A percentile compares a stretch with the other conserved stretches of the same genome.
Evolutionary conservation across 2,888 invertebrate genomes (phyloP).

Genomic region (Nezara viridula): DNA sequence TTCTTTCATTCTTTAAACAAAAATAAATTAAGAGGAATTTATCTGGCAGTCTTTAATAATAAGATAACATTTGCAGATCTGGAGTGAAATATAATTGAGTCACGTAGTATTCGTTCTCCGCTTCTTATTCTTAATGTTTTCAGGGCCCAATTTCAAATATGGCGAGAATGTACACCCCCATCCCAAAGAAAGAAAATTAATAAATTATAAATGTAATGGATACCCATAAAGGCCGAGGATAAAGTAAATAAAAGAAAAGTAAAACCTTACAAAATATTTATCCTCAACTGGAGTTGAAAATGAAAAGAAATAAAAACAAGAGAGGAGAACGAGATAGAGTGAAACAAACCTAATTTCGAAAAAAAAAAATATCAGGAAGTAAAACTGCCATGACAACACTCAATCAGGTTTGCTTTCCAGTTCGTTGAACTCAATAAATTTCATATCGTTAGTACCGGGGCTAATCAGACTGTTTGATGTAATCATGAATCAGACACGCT

Average conservation of each 20-base stretch:
- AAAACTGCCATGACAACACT: not conserved
- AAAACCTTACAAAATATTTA: not conserved
- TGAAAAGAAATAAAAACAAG: constrained; percentile 35
- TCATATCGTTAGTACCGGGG: no score
- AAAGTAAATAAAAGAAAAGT: not conserved
- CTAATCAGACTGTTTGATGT: no score
- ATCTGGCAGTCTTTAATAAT: not conserved
- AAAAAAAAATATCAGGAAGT: not conserved
- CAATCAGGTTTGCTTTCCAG: not conserved
- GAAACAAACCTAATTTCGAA: not conserved
- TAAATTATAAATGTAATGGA: not conserved
- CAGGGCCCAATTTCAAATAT: not conserved
- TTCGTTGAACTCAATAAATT: no score
- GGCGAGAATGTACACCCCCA: not conserved
- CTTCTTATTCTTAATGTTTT: not conserved
- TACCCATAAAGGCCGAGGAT: not conserved
- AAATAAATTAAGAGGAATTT: not conserved
- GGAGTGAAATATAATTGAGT: not conserved
- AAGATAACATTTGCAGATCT: not conserved
- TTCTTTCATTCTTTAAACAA: not conserved
- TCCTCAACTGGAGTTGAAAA: constrained; percentile 5
- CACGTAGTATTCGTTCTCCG: not conserved
- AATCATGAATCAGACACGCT: no score
- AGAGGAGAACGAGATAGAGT: not conserved
- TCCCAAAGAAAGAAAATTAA: not conserved